A percentile compares a stretch with the other conserved stretches of the same genome.
Evolutionary conservation across 2,888 invertebrate genomes (phyloP).

Genomic region (Chromoteleia sp.): DNA sequence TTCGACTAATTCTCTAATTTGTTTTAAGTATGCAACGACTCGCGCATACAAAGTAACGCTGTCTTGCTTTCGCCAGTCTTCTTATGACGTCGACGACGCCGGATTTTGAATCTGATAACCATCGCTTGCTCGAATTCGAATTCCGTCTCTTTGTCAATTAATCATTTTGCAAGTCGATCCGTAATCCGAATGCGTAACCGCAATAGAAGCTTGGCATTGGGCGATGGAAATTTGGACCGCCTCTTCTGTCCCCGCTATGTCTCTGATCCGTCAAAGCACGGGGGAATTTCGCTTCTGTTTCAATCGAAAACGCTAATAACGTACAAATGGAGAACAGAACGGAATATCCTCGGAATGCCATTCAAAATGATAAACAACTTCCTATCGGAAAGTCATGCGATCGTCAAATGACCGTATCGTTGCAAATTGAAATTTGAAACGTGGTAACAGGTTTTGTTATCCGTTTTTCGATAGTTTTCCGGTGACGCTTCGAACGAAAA

Average conservation of each 20-base stretch:
- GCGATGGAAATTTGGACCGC: conserved; percentile 10
- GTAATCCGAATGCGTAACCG: conserved; percentile 23
- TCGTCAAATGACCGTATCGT: neutral
- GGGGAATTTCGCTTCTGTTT: conserved; percentile 27
- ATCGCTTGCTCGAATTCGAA: neutral
- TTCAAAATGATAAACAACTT: conserved; percentile 37
- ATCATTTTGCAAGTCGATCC: conserved; percentile 37
- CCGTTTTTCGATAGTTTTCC: neutral
- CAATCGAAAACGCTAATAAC: conserved; percentile 33
- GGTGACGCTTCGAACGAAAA: too few species aligned
- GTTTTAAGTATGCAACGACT: conserved; percentile 48
- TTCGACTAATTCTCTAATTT: conserved; percentile 47
- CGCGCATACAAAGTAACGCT: conserved; percentile 38
- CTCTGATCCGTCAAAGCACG: conserved; percentile 21
- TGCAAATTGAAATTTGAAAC: neutral
- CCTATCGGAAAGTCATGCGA: neutral
- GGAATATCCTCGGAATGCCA: conserved; percentile 24
- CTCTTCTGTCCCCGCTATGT: conserved; percentile 27
- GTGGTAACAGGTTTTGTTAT: too few species aligned
- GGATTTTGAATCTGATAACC: neutral
- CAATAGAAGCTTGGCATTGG: conserved; percentile 29
- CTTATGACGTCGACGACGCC: neutral
- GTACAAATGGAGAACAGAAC: conserved; percentile 4
- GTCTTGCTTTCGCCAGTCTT: conserved; percentile 1
- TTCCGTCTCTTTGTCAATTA: conserved; percentile 14